phyloP scores from a whole-genome alignment of 2,797 vertebrate species.

The Falco berigora region DNA sequence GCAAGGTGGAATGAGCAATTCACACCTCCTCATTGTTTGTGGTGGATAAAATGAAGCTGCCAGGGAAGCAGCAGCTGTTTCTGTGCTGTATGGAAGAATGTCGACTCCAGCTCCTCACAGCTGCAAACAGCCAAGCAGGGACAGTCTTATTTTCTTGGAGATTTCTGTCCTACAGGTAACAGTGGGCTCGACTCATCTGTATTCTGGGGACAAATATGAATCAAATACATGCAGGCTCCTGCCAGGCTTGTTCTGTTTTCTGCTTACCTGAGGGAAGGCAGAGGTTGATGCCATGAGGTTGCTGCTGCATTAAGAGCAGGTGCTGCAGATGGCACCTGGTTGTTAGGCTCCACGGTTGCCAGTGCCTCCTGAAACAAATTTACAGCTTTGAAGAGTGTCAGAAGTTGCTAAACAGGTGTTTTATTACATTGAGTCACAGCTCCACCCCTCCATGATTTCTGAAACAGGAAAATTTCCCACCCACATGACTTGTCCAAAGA shows the following conservation, averaged over 20 bases:
- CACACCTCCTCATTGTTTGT: not conserved
- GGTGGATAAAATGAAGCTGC: rapidly evolving
- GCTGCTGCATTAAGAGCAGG: not conserved
- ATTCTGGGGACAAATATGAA: not conserved
- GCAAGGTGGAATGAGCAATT: not conserved
- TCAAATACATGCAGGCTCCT: not conserved
- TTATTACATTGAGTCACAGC: constrained; percentile 59
- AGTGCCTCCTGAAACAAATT: constrained; percentile 16
- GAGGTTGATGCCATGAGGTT: constrained; percentile 13
- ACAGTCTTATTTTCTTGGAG: not conserved
- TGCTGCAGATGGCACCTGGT: not conserved
- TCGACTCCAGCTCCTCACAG: not conserved
- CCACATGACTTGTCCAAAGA: constrained; percentile 10
- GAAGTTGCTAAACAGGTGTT: constrained; percentile 47
- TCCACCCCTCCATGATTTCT: constrained; percentile 52
- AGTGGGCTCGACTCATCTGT: not conserved
- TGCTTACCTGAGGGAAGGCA: constrained; percentile 43
- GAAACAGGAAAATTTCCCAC: constrained; percentile 48
- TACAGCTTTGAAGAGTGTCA: not conserved
- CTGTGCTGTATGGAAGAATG: not conserved
- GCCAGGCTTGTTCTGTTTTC: not conserved
- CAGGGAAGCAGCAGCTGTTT: not conserved
- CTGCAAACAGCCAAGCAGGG: not conserved
- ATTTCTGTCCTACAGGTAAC: not conserved
- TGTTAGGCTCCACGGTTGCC: not conserved